These are phyloP conservation scores for Cynopterus brachyotis DNA, from an alignment of 2,113 vertebrate species.

Conservation along the genomic window DNA sequence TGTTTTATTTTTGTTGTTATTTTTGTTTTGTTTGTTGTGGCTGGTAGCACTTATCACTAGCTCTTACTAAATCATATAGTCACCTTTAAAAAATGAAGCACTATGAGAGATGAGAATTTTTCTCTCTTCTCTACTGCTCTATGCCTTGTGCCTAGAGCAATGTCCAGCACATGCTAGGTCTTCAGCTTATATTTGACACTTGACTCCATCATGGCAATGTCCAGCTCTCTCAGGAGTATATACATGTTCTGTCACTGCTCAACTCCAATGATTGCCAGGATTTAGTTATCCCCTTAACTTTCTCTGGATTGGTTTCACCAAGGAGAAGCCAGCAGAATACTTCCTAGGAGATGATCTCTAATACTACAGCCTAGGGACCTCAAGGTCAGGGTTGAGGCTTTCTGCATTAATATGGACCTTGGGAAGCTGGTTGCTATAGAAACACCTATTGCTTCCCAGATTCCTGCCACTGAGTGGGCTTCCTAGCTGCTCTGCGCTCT, in stretches of 20 bases:
- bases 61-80: background rate
- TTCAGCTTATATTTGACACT: background rate
- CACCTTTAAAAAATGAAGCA: background rate
- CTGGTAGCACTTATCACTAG: background rate
- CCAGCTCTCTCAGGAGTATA: background rate
- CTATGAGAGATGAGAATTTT: background rate
- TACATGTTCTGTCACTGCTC: background rate
- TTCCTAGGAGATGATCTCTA: background rate
- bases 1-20: background rate
- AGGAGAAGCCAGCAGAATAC: background rate
- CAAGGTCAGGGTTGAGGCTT: background rate
- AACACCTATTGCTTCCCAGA: background rate
- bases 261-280: background rate
- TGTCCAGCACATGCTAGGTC: background rate
- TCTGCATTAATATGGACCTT: background rate
- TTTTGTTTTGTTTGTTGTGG: constrained; percentile 9
- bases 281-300: background rate
- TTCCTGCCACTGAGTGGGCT: background rate
- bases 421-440: background rate
- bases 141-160: background rate
- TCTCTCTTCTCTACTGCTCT: background rate
- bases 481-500: background rate
- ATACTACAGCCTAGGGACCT: background rate
- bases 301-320: background rate
- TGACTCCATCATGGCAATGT: background rate